phyloP scores from a whole-genome alignment of 2,888 invertebrate species.

The Nowickia ferox region DNA sequence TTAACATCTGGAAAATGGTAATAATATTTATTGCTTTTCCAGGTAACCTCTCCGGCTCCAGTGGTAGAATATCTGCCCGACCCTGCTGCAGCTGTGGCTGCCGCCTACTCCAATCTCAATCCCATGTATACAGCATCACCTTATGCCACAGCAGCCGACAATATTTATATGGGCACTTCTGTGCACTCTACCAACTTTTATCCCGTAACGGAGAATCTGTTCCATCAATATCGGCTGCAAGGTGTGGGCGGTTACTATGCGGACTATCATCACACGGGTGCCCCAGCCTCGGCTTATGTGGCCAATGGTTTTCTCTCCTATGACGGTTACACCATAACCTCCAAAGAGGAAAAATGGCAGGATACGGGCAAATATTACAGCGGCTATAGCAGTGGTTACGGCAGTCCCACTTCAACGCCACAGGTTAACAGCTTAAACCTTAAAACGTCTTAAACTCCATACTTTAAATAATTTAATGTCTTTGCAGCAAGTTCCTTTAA shows the following conservation, averaged over 20 bases:
- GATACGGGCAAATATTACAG: conserved; percentile 84
- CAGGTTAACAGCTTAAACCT: conserved; percentile 76
- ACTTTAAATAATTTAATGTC: neutral
- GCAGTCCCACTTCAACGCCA: conserved; percentile 82
- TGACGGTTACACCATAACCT: conserved; percentile 85
- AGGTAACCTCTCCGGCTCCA: conserved; percentile 81
- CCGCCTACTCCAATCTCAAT: conserved; percentile 91
- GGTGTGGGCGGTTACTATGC: conserved; percentile 90
- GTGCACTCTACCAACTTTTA: conserved; percentile 88
- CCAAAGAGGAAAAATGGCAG: conserved; percentile 84
- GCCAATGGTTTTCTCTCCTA: conserved; percentile 91
- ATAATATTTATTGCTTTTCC: neutral
- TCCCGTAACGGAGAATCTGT: conserved; percentile 92
- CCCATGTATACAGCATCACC: conserved; percentile 90
- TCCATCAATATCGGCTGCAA: conserved; percentile 94
- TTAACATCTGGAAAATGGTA: neutral
- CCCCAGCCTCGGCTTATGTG: conserved; percentile 85
- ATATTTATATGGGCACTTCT: conserved; percentile 83
- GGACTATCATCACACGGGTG: conserved; percentile 88
- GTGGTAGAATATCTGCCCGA: conserved; percentile 84
- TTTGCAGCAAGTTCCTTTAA: conserved; percentile 80
- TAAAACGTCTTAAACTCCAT: no score
- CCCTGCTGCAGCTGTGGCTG: conserved; percentile 86
- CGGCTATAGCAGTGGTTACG: conserved; percentile 82
- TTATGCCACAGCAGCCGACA: conserved; percentile 88